Evolutionary conservation across 2,113 vertebrate species (phyloP), one percentile per base, ranked within the genome.

Genomic region (Chelonoidis abingdonii): DNA sequence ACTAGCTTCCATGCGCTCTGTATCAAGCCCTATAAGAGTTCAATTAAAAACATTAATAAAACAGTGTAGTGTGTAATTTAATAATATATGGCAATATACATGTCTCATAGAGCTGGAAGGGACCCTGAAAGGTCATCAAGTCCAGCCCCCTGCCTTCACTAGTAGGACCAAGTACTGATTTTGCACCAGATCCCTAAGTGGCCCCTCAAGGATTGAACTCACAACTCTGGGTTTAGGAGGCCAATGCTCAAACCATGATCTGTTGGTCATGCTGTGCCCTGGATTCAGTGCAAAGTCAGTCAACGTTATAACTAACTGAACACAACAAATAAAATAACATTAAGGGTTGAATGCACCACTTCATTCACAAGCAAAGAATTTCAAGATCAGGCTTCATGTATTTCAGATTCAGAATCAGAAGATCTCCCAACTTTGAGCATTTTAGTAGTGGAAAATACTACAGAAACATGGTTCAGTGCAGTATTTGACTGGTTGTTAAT

Each of bases 231-330:
- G 44, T 44, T 44, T 44, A 44, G 44, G 44, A 44, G 44, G 44
- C 44, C 44, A 6, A 44, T 44, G 44, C 44, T 44, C 44, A 44
- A 44, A 44, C 44, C 44, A 44, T 44, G 44, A 59, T 84, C 38
- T 47, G 3, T 49, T 87, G 44, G 29, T 65, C 83, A 65, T 75
- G 22, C 59, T 91, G 54, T 35, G 19, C 92, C 90, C 47, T 65
- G 83, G 47, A 44, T 41, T 8, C 5, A 88, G 5, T 3, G 2
- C 59, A 69, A n/a, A 85, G n/a, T 52, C 90, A 81, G 11, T 5
- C 79, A 47, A 14, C 82, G 31, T 81, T 97, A 93, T 90, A 83
- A 80, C 52, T 84, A 49, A 80, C 31, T 89, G 57, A 91, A 35
- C 2, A 5, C 84, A 65, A 59, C 21, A 89, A 54, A 57, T 89